Evolutionary conservation across 2,797 vertebrate species (phyloP).

Genomic region (Coluber constrictor): DNA sequence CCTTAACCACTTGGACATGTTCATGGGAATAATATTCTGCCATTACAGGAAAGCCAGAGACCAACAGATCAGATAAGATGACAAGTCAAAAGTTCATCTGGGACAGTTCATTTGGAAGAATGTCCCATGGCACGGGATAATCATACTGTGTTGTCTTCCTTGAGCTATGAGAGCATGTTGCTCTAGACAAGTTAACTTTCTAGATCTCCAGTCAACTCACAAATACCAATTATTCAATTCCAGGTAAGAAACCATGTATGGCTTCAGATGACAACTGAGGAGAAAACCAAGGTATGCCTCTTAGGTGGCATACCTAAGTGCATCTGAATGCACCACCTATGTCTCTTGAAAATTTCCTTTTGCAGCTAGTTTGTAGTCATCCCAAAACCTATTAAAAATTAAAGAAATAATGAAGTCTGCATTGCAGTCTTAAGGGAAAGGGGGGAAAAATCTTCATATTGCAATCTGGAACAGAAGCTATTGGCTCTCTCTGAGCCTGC

Average conservation of each 20-base stretch:
- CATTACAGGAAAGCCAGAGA: not conserved
- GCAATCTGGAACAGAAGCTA: not conserved
- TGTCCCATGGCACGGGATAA: not conserved
- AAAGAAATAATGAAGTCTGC: not conserved
- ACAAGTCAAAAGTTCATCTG: not conserved
- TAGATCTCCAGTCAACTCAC: not conserved
- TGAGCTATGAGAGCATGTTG: not conserved
- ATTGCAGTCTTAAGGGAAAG: conserved; percentile 23
- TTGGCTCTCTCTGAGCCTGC: not conserved
- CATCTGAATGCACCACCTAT: not conserved
- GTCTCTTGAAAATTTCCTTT: not conserved
- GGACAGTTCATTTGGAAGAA: not conserved
- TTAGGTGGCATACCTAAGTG: not conserved
- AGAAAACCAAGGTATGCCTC: not conserved
- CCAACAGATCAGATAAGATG: not conserved
- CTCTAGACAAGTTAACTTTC: not conserved
- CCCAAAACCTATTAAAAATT: not conserved
- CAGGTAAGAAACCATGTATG: not conserved
- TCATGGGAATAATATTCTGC: not conserved
- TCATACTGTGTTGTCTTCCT: not conserved
- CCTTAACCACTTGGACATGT: not conserved
- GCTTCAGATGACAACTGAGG: not conserved
- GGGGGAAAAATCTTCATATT: not conserved
- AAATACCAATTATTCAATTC: not conserved
- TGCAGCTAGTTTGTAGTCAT: not conserved